These are phyloP conservation scores for Fregetta grallaria DNA, from an alignment of 2,113 vertebrate species.

Conservation along the genomic window DNA sequence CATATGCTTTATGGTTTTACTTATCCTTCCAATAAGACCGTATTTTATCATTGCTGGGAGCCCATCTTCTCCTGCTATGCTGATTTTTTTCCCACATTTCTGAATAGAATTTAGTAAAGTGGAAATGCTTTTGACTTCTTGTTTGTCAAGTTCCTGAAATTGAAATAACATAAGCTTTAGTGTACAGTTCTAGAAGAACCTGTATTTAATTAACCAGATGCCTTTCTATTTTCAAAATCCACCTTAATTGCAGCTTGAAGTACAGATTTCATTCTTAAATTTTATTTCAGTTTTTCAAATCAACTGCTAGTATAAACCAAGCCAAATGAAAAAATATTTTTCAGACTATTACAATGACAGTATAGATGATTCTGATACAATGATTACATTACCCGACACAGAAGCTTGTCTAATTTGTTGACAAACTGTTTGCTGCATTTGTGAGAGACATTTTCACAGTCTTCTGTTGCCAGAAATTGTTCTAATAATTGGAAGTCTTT, in stretches of 20 bases:
- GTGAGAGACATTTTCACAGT: slow-evolving; percentile 57
- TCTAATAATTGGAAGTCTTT: slow-evolving; percentile 76
- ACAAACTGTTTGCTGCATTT: slow-evolving; percentile 88
- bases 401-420: slow-evolving; percentile 85
- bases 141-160: slow-evolving; percentile 83
- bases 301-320: not conserved
- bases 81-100: slow-evolving; percentile 80
- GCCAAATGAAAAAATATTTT: not conserved
- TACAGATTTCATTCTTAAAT: not conserved
- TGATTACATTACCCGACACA: slow-evolving; percentile 78
- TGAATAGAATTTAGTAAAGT: slow-evolving; percentile 76
- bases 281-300: not conserved
- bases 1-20: slow-evolving; percentile 63
- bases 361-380: not conserved
- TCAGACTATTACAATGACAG: not conserved
- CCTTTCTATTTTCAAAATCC: not conserved
- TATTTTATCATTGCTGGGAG: slow-evolving; percentile 77
- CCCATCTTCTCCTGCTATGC: slow-evolving; percentile 78
- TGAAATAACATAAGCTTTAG: not conserved
- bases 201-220: not conserved
- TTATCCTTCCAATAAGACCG: slow-evolving; percentile 91
- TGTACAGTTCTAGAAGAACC: not conserved
- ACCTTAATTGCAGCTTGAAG: not conserved
- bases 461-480: slow-evolving; percentile 75
- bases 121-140: slow-evolving; percentile 73